phyloP scores from a whole-genome alignment of 2,797 vertebrate genomes.

The Eulemur albifrons region DNA sequence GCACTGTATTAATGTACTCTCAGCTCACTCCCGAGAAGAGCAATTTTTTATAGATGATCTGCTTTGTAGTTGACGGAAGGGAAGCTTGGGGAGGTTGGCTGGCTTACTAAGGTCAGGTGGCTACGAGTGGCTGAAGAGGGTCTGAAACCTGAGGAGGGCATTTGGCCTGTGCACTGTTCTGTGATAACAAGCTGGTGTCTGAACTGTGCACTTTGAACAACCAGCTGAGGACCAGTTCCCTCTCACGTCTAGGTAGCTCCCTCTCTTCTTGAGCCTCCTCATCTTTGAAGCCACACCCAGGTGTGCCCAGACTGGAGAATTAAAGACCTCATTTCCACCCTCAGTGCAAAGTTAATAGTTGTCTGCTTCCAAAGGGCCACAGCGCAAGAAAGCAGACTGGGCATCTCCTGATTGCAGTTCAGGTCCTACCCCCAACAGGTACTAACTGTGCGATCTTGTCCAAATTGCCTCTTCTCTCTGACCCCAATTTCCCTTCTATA shows the following conservation, averaged over 20 bases:
- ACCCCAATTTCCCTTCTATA: background rate
- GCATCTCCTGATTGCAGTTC: background rate
- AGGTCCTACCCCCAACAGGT: background rate
- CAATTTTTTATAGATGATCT: background rate
- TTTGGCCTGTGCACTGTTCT: accelerated
- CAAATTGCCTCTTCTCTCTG: background rate
- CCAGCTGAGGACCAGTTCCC: background rate
- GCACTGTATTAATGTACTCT: background rate
- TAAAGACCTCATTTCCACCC: background rate
- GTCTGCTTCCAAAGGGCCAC: background rate
- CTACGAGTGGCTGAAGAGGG: accelerated
- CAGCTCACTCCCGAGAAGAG: background rate
- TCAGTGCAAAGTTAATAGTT: background rate
- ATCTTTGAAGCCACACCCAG: background rate
- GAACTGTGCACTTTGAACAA: background rate
- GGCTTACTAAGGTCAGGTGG: background rate
- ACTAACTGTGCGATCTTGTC: no score
- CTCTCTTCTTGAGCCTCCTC: background rate
- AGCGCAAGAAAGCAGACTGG: accelerated
- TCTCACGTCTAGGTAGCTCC: background rate
- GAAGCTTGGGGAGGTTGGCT: background rate
- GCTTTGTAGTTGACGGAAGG: background rate
- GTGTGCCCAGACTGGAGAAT: background rate
- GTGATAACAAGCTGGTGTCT: background rate
- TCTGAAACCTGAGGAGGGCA: no score